Evolutionary conservation across 2,888 invertebrate genomes (phyloP).

Genomic region (Dicyrtoma fusca): DNA sequence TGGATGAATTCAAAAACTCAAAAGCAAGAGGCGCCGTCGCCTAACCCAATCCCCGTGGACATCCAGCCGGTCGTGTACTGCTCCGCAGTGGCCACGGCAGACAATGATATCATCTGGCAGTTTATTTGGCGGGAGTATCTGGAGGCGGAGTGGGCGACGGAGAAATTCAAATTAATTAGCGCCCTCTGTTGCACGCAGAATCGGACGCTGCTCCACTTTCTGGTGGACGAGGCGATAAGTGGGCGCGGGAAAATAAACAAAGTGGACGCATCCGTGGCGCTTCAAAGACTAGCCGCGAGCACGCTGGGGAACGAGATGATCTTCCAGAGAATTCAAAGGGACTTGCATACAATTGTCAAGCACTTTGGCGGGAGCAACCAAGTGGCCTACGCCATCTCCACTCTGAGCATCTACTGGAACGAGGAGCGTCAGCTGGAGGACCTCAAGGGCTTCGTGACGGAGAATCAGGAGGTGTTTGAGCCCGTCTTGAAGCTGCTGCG

Average conservation of each 20-base stretch:
- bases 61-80: conserved; percentile 39
- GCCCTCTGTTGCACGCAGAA: conserved; percentile 20
- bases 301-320: conserved; percentile 16
- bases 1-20: conserved; percentile 37
- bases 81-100: conserved; percentile 28
- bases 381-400: conserved; percentile 22
- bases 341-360: not conserved
- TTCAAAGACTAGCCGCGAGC: conserved; percentile 27
- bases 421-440: conserved; percentile 8
- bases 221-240: conserved; percentile 16
- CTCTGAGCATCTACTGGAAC: conserved; percentile 26
- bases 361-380: conserved; percentile 8
- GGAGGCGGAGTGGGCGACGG: not conserved
- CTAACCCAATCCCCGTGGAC: conserved; percentile 38
- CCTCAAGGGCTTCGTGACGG: not conserved
- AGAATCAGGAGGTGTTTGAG: not conserved
- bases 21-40: conserved; percentile 16
- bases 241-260: not conserved
- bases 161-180: conserved; percentile 15
- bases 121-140: conserved; percentile 38
- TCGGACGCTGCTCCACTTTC: not conserved
- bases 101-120: conserved; percentile 14
- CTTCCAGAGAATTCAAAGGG: not conserved
- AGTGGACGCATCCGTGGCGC: conserved; percentile 16
- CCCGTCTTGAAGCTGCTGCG: not conserved